Evolutionary conservation across 2,797 vertebrate species (phyloP), one percentile per base, ranked within the genome.

Genomic region (Hephaestus fuliginosus): DNA sequence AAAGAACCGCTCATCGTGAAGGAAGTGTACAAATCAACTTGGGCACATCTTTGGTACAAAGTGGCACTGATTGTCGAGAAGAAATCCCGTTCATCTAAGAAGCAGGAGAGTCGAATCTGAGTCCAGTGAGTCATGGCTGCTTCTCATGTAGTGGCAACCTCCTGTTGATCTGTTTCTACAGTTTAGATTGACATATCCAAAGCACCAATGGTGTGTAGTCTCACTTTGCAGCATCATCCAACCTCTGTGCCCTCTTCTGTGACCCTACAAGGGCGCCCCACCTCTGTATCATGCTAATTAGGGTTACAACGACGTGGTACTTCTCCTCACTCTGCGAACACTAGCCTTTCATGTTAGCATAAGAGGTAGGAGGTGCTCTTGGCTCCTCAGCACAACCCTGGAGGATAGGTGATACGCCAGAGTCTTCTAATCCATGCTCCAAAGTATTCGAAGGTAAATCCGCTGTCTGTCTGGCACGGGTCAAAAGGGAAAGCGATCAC

Each of bases 401-500:
- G 80, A 91, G 87, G 89, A 86, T 86, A 90, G 86, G 89, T 88
- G 91, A 92, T 87, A 83, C 25, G 61, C 86, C 76, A 77, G 46
- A 80, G 77, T 80, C 75, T 74, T 86, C 80, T 93, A 92, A 94
- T 94, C 93, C 92, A 74, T 70, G 61, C 87, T 89, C 33, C 86
- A 81, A 67, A 83, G 86, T 83, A 89, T 91, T 84, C 72, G 82
- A 90, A 85, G 88, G 85, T 93, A 91, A 94, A 94, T 89, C 91
- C 78, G 30, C 82, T 70, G 80, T 86, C 87, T 92, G 87, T 86
- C 89, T 91, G 87, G 86, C 86, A 86, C 78, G 78, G 91, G 94
- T 92, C 91, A 92, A 88, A 92, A 89, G 77, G 86, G 86, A 92
- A 93, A 91, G 76, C 52, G 53, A 91, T 92, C 89, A 86, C 85